Evolutionary conservation across 1,140 invertebrate species (phyloP), one percentile per base, ranked within the genome.

Genomic region (Pseudomyrmex sp.): DNA sequence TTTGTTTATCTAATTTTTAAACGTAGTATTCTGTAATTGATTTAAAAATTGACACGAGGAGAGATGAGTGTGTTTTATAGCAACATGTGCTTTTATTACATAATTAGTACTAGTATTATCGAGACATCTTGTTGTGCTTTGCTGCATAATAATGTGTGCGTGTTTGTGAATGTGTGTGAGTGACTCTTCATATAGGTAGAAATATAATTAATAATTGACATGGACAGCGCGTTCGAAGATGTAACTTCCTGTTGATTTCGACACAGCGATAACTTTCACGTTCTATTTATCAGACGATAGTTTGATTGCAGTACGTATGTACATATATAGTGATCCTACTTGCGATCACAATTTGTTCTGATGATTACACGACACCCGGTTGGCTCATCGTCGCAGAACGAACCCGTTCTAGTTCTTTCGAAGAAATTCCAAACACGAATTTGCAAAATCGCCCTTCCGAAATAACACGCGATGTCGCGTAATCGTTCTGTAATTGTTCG

Each of bases 261-360:
- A 88, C 91, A 93, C 82, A 89, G 73, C 89, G 82, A 90, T 89
- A 91, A 92, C 92, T 93, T 93, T 93, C 92, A 93, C 92, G 92
- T 91, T 92, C 82, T 89, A 90, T 91, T 93, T 90, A 86, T 89
- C 72, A 59, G 73, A 69, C 46, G 61, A 59, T 48, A 18, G 18
- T 35, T 46, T 58, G 52, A 18, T 12, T 50, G 54, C 54, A 35
- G 35, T 69, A 48, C 56, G 8, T 69, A 62, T 63, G 23, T 61
- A 86, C 5, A 35, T 35, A 35, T 35, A 35, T 35, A 35, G 7
- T 7, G 35, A 35, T 35, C 35, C 35, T 7, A 18, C 26, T 63
- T 56, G 13, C 58, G 75, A 80, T 80, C 35, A 80, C 46, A 44
- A 52, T 83, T 77, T 66, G 52, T 77, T 52, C 66, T 48, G 54